Base-by-base conservation (phyloP, 2,888 invertebrate genomes). In the Adela reaumurella region DNA sequence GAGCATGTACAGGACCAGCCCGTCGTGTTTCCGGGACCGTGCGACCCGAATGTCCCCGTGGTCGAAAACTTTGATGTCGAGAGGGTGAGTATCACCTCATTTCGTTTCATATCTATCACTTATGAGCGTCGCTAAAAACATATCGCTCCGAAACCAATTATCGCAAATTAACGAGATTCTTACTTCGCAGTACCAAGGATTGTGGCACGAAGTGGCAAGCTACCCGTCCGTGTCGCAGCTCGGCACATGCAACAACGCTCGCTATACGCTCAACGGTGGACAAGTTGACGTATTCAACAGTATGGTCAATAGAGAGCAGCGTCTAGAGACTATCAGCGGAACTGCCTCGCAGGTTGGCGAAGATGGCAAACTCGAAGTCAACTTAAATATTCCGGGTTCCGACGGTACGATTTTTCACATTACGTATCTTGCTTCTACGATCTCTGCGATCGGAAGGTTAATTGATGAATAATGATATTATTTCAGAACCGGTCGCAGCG, bases 1-100 rank as follows among this genome's bases (percentile, higher is more conserved):
- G 60, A 55, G 0, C 51, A 64, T 2, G 49, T 56, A 1, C 62
- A 65, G 0, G 63, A 62, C 3, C 57, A 58, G 0, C 58, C 68
- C 1, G 63, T 67, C 1, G 49, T 61, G 17, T 68, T 71, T 52
- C 62, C 62, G 17, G 73, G 71, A 14, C 65, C 62, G 24, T 73
- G 67, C 29, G 50, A 52, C n/a, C 29, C 44, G n/a, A 50, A 49
- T 19, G 47, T 54, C 43, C 45, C 20, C 43, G 54, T 51, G 16
- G 19, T 54, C 16, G 45, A 51, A 17, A 42, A 54, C 49, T 54
- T 54, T 42, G 49, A 52, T 45, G 35, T 47, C 3, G 43, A 41
- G 1, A 45, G 46, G 5, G 53, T 53, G 47, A 49, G 53, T 47
- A n/a, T 14, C 8, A 17, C 17, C 8, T 2, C n/a, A n/a, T n/a